A percentile compares a stretch with the other conserved stretches of the same genome.
phyloP scores from a whole-genome alignment of 2,888 invertebrate genomes.

The Latheticus oryzae region DNA sequence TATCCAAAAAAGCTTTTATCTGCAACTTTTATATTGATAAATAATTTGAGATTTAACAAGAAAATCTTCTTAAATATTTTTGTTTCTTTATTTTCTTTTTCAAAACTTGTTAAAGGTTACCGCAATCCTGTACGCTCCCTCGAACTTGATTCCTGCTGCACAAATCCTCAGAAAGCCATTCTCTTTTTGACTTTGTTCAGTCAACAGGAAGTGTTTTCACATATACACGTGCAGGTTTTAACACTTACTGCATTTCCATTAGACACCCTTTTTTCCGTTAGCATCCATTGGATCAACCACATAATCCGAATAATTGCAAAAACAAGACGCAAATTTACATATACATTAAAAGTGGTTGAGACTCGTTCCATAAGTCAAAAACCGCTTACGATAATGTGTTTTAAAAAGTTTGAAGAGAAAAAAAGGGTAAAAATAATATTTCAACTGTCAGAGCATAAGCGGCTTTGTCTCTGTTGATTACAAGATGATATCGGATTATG shows the following conservation, averaged over 20 bases:
- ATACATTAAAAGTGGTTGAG: slow-evolving; percentile 11
- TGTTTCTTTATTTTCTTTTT: too few relatives aligned
- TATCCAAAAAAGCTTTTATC: too few relatives aligned
- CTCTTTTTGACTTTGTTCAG: background rate
- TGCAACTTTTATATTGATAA: too few relatives aligned
- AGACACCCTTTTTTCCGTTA: too few relatives aligned
- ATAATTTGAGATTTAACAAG: too few relatives aligned
- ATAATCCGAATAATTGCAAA: slow-evolving; percentile 22
- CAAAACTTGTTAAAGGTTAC: slow-evolving; percentile 1
- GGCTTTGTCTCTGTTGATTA: slow-evolving; percentile 33
- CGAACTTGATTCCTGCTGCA: slow-evolving; percentile 1
- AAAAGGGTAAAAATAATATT: slow-evolving; percentile 33
- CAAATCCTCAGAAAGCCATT: background rate
- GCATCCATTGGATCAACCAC: background rate
- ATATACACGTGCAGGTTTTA: too few relatives aligned
- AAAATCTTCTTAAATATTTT: too few relatives aligned
- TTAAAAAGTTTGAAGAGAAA: slow-evolving; percentile 23
- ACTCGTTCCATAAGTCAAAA: slow-evolving; percentile 25
- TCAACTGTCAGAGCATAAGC: slow-evolving; percentile 30
- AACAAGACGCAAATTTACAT: slow-evolving; percentile 28
- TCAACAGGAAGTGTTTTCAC: too few relatives aligned
- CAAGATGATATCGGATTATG: slow-evolving; percentile 34
- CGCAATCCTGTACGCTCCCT: slow-evolving; percentile 9
- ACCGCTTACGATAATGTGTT: slow-evolving; percentile 29
- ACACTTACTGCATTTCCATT: too few relatives aligned